Percentiles rank a stretch among this genome's conserved stretches.
phyloP scores from a whole-genome alignment of 2,888 invertebrate genomes.

The Drosophila paranaensis region DNA sequence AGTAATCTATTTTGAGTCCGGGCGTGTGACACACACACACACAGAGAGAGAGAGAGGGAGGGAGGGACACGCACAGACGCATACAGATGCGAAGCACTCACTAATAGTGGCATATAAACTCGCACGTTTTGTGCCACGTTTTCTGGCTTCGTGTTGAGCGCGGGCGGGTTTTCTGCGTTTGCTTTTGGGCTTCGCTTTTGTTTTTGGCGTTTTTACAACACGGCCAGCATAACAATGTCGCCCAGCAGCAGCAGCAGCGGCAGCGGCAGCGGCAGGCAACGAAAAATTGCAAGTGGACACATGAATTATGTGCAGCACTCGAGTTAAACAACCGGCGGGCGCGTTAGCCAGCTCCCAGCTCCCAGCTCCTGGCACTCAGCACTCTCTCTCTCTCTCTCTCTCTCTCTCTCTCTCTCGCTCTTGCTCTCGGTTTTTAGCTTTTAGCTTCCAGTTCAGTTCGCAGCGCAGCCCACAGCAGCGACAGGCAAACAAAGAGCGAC shows the following conservation, averaged over 20 bases:
- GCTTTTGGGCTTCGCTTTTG: slow-evolving; percentile 62
- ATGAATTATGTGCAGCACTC: slow-evolving; percentile 81
- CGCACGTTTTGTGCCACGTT: slow-evolving; percentile 71
- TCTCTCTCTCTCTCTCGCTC: neutral
- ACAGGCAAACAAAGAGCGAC: slow-evolving; percentile 67
- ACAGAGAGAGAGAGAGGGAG: too few relatives aligned
- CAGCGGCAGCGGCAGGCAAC: slow-evolving; percentile 38
- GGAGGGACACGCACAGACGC: neutral
- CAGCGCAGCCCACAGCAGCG: slow-evolving; percentile 20
- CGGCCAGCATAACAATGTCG: slow-evolving; percentile 78
- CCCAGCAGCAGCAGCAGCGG: slow-evolving; percentile 35
- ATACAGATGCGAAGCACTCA: slow-evolving; percentile 30
- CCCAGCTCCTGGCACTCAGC: slow-evolving; percentile 5
- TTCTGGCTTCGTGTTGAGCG: slow-evolving; percentile 24
- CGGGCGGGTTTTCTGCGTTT: slow-evolving; percentile 29
- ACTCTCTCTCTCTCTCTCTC: neutral
- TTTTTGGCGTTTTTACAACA: slow-evolving; percentile 77
- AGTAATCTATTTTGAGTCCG: slow-evolving; percentile 77
- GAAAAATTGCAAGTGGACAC: slow-evolving; percentile 81
- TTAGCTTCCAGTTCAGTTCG: slow-evolving; percentile 40
- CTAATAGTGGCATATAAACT: slow-evolving; percentile 75
- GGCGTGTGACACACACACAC: slow-evolving; percentile 36
- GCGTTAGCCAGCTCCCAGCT: slow-evolving; percentile 34
- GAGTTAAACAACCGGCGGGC: slow-evolving; percentile 79
- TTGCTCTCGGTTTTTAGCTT: slow-evolving; percentile 27